A percentile compares a stretch with the other conserved stretches of the same genome.
Conservation (phyloP, 2,797 vertebrate species). For the Fratercula arctica region DNA sequence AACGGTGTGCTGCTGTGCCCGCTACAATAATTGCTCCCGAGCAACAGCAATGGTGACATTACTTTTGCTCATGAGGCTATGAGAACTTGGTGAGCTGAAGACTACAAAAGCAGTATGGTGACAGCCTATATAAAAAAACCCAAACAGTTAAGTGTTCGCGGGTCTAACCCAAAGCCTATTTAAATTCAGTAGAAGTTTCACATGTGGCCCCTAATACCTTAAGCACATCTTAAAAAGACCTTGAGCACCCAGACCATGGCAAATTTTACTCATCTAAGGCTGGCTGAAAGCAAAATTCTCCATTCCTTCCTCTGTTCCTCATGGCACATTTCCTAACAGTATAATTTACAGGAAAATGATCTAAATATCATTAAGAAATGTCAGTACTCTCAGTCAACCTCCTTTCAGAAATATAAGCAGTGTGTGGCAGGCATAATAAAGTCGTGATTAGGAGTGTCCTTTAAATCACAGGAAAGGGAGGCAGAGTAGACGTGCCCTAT, state of each 20-base stretch:
- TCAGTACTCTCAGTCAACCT: constrained; percentile 27
- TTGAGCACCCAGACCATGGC: background rate
- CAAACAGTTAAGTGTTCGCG: background rate
- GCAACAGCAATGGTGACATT: background rate
- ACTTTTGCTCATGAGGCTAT: background rate
- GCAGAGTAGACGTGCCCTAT: background rate
- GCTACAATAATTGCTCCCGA: background rate
- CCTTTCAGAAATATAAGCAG: constrained; percentile 9
- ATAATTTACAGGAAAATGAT: constrained; percentile 35
- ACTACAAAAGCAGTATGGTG: background rate
- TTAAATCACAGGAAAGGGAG: constrained; percentile 37
- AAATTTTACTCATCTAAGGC: background rate
- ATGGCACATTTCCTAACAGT: background rate
- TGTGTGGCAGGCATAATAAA: constrained; percentile 22
- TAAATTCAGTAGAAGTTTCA: background rate
- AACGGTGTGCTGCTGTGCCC: background rate
- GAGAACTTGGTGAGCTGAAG: background rate
- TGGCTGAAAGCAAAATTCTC: background rate
- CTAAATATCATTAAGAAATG: constrained; percentile 58
- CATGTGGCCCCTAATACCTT: background rate
- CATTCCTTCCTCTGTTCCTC: background rate
- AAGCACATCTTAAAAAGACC: background rate
- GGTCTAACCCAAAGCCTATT: background rate
- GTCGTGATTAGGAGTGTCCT: constrained; percentile 33
- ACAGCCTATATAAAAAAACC: background rate